Conservation (phyloP, 2,888 invertebrate genomes). For the Rhamnusium bicolor region DNA sequence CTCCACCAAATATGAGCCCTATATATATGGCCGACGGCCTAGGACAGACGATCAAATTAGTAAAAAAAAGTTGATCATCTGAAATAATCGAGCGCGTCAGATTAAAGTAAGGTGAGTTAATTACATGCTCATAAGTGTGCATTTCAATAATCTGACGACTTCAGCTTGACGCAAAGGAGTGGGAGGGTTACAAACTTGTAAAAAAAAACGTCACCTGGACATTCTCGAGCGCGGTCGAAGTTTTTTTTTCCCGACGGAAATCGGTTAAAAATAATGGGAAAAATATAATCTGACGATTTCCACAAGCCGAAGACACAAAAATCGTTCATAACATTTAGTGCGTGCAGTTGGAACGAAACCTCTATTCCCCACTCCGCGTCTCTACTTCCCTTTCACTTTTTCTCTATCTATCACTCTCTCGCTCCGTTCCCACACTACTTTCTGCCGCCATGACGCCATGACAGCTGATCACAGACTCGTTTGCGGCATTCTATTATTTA, state of each 20-base stretch:
- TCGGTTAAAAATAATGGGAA: constrained; percentile 14
- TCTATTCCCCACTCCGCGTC: no score
- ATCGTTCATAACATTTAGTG: constrained; percentile 15
- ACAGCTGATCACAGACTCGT: no score
- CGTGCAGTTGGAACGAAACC: no score
- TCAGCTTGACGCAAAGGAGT: background rate
- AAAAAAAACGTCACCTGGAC: constrained; percentile 25
- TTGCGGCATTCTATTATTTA: no score
- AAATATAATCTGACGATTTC: constrained; percentile 34
- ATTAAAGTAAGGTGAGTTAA: background rate
- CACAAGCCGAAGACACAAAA: constrained; percentile 3
- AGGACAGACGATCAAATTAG: background rate
- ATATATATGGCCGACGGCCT: background rate
- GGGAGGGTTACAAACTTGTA: background rate
- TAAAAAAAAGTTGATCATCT: background rate
- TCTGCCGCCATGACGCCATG: no score
- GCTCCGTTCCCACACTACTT: no score
- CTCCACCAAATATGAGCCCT: background rate
- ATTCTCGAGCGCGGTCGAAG: constrained; percentile 28
- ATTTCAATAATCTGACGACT: background rate
- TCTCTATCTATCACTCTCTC: no score
- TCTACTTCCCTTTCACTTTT: no score
- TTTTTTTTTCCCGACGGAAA: constrained; percentile 21
- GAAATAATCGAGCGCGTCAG: background rate
- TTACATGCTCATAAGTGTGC: background rate